These are phyloP conservation scores for Leptoteleia sp. DNA, from an alignment of 1,140 invertebrate species.

Conservation along the genomic window DNA sequence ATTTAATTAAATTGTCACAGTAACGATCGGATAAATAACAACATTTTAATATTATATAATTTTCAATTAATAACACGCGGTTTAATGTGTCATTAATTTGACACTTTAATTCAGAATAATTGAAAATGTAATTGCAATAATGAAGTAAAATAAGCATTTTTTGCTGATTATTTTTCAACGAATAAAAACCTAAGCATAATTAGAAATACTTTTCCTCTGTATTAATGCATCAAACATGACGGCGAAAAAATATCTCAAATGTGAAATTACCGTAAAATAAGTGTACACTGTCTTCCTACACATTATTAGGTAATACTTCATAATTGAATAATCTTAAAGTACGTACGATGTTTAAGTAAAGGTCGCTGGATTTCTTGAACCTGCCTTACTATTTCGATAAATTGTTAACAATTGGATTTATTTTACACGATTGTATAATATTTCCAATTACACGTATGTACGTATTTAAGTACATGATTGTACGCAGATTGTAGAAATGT, in stretches of 20 bases:
- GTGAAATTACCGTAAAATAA: conserved; percentile 33
- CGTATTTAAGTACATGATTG: no score
- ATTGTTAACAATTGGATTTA: not conserved
- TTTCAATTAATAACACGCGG: no score
- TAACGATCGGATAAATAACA: no score
- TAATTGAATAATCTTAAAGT: conserved; percentile 43
- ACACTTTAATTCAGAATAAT: no score
- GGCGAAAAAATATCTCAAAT: conserved; percentile 16
- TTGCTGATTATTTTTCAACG: conserved; percentile 9
- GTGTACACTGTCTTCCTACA: conserved; percentile 11
- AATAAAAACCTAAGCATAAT: not conserved
- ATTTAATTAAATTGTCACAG: no score
- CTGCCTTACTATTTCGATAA: conserved; percentile 2
- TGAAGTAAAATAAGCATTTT: no score
- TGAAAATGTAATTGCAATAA: no score
- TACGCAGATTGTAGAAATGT: no score
- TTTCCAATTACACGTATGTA: no score
- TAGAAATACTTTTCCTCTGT: conserved; percentile 20
- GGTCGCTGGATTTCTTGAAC: conserved; percentile 37
- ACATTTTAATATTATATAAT: no score
- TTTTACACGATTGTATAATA: conserved; percentile 5
- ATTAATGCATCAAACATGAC: conserved; percentile 12
- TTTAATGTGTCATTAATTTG: no score
- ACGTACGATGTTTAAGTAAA: conserved; percentile 29
- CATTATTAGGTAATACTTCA: conserved; percentile 29